Conservation (phyloP, 2,113 vertebrate species). For the Enhydra lutris region DNA sequence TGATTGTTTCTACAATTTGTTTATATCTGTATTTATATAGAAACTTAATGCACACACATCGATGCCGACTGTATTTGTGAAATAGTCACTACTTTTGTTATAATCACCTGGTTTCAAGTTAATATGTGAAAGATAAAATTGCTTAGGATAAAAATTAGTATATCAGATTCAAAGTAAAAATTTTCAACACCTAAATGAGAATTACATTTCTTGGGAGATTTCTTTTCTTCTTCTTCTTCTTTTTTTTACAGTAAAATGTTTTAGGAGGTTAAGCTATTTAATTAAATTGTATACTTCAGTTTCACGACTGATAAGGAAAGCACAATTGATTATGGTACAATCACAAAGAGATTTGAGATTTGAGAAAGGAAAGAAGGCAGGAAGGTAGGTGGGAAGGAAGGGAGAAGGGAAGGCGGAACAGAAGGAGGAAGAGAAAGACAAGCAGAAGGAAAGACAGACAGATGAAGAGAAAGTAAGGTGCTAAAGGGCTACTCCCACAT, state of each 20-base stretch:
- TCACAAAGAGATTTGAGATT: background rate
- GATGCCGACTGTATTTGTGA: conserved; percentile 73
- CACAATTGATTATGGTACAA: background rate
- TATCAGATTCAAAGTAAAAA: conserved; percentile 10
- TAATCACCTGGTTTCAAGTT: conserved; percentile 56
- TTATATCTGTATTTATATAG: conserved; percentile 57
- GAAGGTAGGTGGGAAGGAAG: background rate
- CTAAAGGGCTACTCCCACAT: background rate
- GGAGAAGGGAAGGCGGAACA: background rate
- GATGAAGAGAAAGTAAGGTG: background rate
- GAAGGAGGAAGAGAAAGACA: background rate
- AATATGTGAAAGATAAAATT: conserved; percentile 19
- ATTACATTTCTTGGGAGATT: background rate
- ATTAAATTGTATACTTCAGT: background rate
- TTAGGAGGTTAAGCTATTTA: background rate
- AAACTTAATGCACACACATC: conserved; percentile 61
- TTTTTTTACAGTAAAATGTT: background rate
- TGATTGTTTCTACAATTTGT: conserved; percentile 82
- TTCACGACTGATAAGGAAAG: background rate
- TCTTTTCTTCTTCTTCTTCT: background rate
- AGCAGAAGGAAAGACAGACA: background rate
- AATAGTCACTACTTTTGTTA: conserved; percentile 60
- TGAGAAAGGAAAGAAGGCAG: background rate
- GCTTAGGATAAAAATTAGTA: conserved; percentile 47
- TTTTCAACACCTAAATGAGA: conserved; percentile 46